Percentiles rank a stretch among this genome's conserved stretches.
Conservation (phyloP, 2,888 invertebrate genomes). For the Laothoe populi region DNA sequence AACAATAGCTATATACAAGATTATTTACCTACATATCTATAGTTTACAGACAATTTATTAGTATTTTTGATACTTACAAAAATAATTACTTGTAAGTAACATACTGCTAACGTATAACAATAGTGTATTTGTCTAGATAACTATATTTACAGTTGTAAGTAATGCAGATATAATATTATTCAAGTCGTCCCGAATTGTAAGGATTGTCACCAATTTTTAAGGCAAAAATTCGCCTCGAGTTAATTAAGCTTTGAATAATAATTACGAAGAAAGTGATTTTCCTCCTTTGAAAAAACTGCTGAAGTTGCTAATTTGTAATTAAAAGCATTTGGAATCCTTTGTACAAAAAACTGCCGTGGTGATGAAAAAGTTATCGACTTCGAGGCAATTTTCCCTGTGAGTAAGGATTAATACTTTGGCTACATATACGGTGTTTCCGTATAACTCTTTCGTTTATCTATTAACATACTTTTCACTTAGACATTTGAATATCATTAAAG, state of each 20-base stretch:
- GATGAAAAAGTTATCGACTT: conserved; percentile 43
- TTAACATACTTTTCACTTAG: conserved; percentile 56
- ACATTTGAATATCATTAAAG: conserved; percentile 54
- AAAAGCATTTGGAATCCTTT: conserved; percentile 69
- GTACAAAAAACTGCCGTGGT: conserved; percentile 56
- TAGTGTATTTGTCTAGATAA: background rate
- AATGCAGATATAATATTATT: conserved; percentile 7
- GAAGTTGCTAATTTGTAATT: conserved; percentile 71
- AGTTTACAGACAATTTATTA: too few relatives aligned
- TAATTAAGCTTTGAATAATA: conserved; percentile 79
- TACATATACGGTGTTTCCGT: conserved; percentile 29
- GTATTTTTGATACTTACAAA: too few relatives aligned
- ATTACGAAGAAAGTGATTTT: conserved; percentile 62
- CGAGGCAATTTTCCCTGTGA: conserved; percentile 43
- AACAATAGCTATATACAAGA: too few relatives aligned
- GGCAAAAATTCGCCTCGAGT: conserved; percentile 57
- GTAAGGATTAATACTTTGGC: conserved; percentile 40
- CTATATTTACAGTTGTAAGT: background rate
- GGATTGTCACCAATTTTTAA: conserved; percentile 22
- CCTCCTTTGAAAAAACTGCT: conserved; percentile 59
- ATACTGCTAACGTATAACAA: too few relatives aligned
- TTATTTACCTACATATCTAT: too few relatives aligned
- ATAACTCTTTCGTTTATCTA: conserved; percentile 36
- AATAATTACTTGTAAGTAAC: too few relatives aligned
- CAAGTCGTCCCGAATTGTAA: conserved; percentile 21